Evolutionary conservation across 1,140 invertebrate genomes (phyloP), one percentile per base, ranked within the genome.

Genomic region (Drosophila sproati): DNA sequence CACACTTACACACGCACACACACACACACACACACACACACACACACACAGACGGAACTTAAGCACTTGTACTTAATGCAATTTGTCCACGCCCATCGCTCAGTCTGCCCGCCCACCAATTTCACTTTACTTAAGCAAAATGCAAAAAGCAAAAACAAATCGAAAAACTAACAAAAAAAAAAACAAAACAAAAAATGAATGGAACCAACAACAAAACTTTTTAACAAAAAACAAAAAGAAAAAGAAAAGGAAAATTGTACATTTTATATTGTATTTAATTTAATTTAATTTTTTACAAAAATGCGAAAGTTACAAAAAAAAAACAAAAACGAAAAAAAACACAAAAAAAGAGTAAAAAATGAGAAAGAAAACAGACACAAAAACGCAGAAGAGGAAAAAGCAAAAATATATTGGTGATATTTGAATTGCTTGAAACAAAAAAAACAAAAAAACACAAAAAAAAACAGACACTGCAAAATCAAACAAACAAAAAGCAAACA

Each of bases 251-350:
- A 41, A 63, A 31, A 72, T 81, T 89, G 86, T 89, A 85, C 72
- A 89, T 90, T 89, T 89, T 89, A 80, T 80, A 88, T 80, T 80
- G 80, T 89, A 80, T 86, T 89, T 85, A 78, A 78, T 85, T 89
- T 88, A 60, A 81, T 79, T 89, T 89, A 78, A 85, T 78, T 78
- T 83, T 79, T 76, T 79, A 79, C 51, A 69, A 69, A 83, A 74
- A 67, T 47, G 69, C 48, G 64, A 57, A 78, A 60, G 56, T 56
- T 64, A 8, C 5, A 79, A 87, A 63, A 56, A 64, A 77, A 75
- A 63, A 71, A 20, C 20, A 20, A 20, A 20, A 20, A 20, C 1
- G 20, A 55, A 61, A 78, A 54, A 62, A 67, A 28, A 55, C 47
- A 73, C 32, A 47, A 72, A 88, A 81, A 82, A 74, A 66, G 52